phyloP scores from a whole-genome alignment of 2,113 vertebrate species.

The Sceloporus tristichus region DNA sequence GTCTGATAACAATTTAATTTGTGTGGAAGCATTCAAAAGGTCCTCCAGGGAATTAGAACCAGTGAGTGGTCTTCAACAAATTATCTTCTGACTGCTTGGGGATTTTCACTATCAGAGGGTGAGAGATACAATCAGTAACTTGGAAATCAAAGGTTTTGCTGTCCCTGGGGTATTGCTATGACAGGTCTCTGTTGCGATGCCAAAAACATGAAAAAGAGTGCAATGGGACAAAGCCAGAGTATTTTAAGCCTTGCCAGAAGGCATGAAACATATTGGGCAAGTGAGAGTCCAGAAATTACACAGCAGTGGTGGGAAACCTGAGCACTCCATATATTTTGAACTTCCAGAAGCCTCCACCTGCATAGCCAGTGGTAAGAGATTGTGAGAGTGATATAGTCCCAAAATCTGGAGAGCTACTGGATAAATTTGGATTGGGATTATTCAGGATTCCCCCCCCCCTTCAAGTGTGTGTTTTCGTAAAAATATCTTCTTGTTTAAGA shows the following conservation, averaged over 20 bases:
- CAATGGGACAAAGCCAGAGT: not conserved
- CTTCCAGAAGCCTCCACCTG: no score
- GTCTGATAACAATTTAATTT: not conserved
- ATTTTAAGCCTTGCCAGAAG: not conserved
- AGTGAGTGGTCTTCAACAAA: not conserved
- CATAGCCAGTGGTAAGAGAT: no score
- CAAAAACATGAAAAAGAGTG: not conserved
- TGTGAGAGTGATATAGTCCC: no score
- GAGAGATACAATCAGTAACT: not conserved
- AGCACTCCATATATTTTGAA: not conserved
- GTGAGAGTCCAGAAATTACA: not conserved
- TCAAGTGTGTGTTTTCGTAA: not conserved
- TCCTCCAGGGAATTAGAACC: not conserved
- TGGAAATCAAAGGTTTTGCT: not conserved
- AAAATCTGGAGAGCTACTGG: no score
- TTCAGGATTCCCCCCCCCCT: not conserved
- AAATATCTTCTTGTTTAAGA: not conserved
- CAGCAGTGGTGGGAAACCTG: not conserved
- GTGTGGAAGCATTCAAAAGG: not conserved
- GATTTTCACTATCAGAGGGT: not conserved
- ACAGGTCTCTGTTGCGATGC: not conserved
- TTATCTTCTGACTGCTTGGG: not conserved
- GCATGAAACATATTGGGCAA: not conserved
- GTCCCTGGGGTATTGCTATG: not conserved
- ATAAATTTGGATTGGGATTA: not conserved